These are phyloP conservation scores for Actinopyga echinites DNA, from an alignment of 53 echinoderm and acorn worm genomes.

Conservation along the genomic window DNA sequence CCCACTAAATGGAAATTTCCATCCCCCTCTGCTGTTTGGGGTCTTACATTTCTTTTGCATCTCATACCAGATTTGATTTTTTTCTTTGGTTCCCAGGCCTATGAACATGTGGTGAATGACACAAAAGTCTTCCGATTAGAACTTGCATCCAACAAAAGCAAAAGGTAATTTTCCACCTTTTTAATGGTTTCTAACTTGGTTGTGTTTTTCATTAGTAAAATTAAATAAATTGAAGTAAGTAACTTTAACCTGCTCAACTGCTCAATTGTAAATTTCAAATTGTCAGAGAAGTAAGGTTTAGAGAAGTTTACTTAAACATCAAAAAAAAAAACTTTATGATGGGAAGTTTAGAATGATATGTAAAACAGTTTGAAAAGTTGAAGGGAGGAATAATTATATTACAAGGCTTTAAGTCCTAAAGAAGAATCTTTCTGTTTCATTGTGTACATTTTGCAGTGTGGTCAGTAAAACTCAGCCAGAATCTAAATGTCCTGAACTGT, in stretches of 20 bases:
- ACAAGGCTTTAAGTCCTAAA: neutral
- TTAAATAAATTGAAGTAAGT: too few relatives aligned
- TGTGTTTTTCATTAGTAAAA: too few relatives aligned
- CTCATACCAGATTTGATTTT: neutral
- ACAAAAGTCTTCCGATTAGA: constrained; percentile 95
- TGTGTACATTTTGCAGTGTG: constrained; percentile 53
- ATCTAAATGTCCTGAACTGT: constrained; percentile 95
- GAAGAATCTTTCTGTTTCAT: neutral
- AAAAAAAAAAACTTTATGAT: neutral
- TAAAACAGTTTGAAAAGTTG: neutral
- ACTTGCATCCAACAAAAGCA: constrained; percentile 63
- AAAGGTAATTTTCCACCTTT: constrained; percentile 55
- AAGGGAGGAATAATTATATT: neutral
- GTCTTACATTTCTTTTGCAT: too few relatives aligned
- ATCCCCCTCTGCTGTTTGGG: too few relatives aligned
- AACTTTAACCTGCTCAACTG: too few relatives aligned
- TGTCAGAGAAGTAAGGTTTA: too few relatives aligned
- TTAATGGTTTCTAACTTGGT: too few relatives aligned
- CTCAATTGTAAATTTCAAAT: too few relatives aligned
- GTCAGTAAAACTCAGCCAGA: constrained; percentile 95
- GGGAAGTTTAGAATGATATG: neutral
- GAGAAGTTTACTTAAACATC: neutral
- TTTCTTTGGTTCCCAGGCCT: constrained; percentile 62
- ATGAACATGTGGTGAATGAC: constrained; percentile 96
- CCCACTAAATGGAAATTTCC: too few relatives aligned